Percentiles rank a stretch among this genome's conserved stretches.
Conservation (phyloP, 2,888 invertebrate species). For the Chloroclystis v-ata region DNA sequence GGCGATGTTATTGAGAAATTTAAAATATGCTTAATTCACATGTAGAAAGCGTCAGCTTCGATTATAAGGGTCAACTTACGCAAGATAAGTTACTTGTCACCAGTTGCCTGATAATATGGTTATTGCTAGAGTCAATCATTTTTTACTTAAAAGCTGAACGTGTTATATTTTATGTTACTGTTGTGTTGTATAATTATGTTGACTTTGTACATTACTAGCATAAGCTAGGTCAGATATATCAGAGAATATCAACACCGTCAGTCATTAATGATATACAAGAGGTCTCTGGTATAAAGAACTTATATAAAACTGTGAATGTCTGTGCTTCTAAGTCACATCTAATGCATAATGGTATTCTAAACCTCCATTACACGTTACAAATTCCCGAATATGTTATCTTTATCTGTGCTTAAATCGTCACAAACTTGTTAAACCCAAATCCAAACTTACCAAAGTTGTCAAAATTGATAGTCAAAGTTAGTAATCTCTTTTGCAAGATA, state of each 20-base stretch:
- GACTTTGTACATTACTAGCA: too few relatives aligned
- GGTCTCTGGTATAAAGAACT: too few relatives aligned
- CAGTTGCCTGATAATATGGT: slow-evolving; percentile 39
- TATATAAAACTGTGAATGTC: too few relatives aligned
- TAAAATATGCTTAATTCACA: slow-evolving; percentile 40
- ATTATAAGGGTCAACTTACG: slow-evolving; percentile 62
- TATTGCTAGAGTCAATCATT: neutral
- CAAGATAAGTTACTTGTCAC: slow-evolving; percentile 47
- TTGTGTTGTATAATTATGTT: too few relatives aligned
- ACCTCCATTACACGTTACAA: slow-evolving; percentile 9
- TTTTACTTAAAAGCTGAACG: too few relatives aligned
- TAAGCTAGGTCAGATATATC: too few relatives aligned
- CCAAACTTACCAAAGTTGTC: slow-evolving; percentile 44
- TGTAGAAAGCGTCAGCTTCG: slow-evolving; percentile 60
- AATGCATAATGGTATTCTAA: neutral
- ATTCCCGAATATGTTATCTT: slow-evolving; percentile 8
- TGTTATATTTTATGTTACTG: neutral
- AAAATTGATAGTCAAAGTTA: slow-evolving; percentile 52
- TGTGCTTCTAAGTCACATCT: too few relatives aligned
- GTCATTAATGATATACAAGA: too few relatives aligned
- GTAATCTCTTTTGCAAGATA: slow-evolving; percentile 54
- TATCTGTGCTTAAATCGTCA: slow-evolving; percentile 27
- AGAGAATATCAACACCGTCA: too few relatives aligned
- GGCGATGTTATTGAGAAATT: slow-evolving; percentile 25
- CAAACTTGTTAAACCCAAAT: slow-evolving; percentile 36